phyloP scores from a whole-genome alignment of 2,888 invertebrate genomes.

The Dermolepida albohirtum region DNA sequence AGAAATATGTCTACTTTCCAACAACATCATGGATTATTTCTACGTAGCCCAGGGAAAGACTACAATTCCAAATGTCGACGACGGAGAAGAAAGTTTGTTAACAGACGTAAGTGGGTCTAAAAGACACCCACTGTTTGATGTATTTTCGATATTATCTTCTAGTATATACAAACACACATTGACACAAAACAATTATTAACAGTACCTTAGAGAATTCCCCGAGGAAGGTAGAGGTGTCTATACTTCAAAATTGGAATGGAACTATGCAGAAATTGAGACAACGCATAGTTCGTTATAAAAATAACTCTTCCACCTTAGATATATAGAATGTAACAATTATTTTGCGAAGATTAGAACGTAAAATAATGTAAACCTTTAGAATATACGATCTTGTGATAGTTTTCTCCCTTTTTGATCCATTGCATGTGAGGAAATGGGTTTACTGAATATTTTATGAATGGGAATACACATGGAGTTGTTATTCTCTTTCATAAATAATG shows the following conservation, averaged over 20 bases:
- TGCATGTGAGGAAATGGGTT: constrained; percentile 8
- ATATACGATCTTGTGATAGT: too few relatives aligned
- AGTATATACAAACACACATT: constrained; percentile 1
- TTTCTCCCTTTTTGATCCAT: too few relatives aligned
- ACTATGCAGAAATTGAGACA: constrained; percentile 2
- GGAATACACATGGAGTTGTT: neutral
- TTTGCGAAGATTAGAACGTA: too few relatives aligned
- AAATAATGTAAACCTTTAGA: too few relatives aligned
- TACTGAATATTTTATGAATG: too few relatives aligned
- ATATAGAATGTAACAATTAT: too few relatives aligned
- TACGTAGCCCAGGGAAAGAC: constrained; percentile 97
- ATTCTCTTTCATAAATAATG: too few relatives aligned
- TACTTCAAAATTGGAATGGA: neutral
- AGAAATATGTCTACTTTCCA: constrained; percentile 84
- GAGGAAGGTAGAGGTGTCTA: neutral
- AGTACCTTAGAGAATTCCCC: neutral
- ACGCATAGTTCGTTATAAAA: neutral
- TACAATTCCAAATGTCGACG: constrained; percentile 95
- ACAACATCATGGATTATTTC: constrained; percentile 93
- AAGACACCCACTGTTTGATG: constrained; percentile 1
- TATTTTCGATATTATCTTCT: neutral
- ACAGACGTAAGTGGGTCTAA: constrained; percentile 80
- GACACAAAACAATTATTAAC: neutral
- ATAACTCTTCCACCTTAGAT: too few relatives aligned
- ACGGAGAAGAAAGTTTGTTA: constrained; percentile 89